A percentile compares a stretch with the other conserved stretches of the same genome.
Conservation (phyloP, 2,797 vertebrate genomes). For the Pantherophis alleghaniensis region DNA sequence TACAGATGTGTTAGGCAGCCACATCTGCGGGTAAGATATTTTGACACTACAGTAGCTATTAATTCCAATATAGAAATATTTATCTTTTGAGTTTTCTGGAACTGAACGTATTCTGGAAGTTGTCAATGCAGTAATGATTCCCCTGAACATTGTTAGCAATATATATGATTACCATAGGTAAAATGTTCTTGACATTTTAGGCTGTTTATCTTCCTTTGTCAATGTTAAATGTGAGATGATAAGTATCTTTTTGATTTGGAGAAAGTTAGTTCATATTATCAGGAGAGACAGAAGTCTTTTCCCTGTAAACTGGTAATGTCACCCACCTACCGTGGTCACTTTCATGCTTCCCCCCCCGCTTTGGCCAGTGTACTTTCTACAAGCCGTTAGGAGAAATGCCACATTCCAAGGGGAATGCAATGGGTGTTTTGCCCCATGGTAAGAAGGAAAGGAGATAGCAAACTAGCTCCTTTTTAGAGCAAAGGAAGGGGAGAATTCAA, state of each 20-base stretch:
- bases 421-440: not conserved
- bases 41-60: not conserved
- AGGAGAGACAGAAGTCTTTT: not conserved
- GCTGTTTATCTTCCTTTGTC: constrained; percentile 6
- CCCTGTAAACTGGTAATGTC: not conserved
- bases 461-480: not conserved
- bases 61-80: not conserved
- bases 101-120: not conserved
- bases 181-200: not conserved
- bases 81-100: not conserved
- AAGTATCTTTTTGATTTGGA: constrained; percentile 49
- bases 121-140: not conserved
- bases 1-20: not conserved
- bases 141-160: not conserved
- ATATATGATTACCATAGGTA: not conserved
- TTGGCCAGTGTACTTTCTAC: not conserved
- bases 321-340: not conserved
- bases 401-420: not conserved
- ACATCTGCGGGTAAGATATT: not conserved
- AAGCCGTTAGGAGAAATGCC: not conserved
- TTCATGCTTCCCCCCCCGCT: not conserved
- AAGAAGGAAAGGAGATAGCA: not conserved
- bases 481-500: not conserved
- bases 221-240: not conserved
- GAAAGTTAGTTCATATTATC: constrained; percentile 44